Conservation (phyloP, 2,888 invertebrate species). For the Lordiphosa andalusiaca region DNA sequence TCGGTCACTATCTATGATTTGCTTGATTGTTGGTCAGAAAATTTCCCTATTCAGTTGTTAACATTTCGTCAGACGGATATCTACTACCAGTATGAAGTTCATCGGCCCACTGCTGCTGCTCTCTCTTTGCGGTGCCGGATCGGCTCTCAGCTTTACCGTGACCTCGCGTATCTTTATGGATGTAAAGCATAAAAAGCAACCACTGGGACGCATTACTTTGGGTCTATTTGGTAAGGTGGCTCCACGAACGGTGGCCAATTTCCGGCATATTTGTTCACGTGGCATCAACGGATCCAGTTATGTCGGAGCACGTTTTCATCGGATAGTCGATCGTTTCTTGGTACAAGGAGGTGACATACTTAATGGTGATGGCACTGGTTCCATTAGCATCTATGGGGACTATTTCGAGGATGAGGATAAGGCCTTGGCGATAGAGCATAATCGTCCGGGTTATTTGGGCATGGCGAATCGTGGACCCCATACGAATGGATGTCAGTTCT, state of each 20-base stretch:
- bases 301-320: conserved; percentile 89
- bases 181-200: conserved; percentile 86
- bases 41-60: conserved; percentile 39
- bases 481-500: conserved; percentile 97
- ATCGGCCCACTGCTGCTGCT: conserved; percentile 31
- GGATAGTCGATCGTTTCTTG: conserved; percentile 94
- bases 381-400: conserved; percentile 91
- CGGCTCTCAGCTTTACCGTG: conserved; percentile 73
- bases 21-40: not conserved
- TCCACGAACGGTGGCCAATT: conserved; percentile 93
- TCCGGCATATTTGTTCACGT: conserved; percentile 88
- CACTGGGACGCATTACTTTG: conserved; percentile 88
- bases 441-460: conserved; percentile 90
- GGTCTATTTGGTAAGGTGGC: conserved; percentile 91
- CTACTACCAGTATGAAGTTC: conserved; percentile 44
- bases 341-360: conserved; percentile 95
- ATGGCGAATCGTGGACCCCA: conserved; percentile 95
- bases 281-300: conserved; percentile 90
- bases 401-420: conserved; percentile 92
- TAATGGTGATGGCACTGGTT: conserved; percentile 89
- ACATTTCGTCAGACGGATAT: conserved; percentile 41
- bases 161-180: conserved; percentile 88
- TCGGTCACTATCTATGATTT: conserved; percentile 1
- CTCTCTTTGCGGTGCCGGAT: conserved; percentile 21
- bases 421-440: conserved; percentile 89